These are phyloP conservation scores for Magallana angulata DNA, from an alignment of 1,140 invertebrate species.

Conservation along the genomic window DNA sequence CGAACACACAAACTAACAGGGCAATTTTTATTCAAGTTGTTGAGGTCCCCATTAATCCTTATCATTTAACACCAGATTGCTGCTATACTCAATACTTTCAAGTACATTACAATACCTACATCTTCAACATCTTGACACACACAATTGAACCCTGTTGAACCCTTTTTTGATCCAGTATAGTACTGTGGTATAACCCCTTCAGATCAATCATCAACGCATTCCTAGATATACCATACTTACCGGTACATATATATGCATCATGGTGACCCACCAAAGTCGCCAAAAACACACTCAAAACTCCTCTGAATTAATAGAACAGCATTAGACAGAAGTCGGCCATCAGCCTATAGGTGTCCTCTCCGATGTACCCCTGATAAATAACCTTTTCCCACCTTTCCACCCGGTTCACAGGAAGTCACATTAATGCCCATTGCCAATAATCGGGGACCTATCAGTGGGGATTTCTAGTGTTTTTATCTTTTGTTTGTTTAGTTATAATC, in stretches of 20 bases:
- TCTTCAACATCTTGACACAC: not conserved
- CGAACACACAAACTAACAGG: no score
- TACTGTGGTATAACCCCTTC: not conserved
- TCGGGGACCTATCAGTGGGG: not conserved
- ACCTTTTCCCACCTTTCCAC: not conserved
- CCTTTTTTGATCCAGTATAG: not conserved
- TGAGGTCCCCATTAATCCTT: no score
- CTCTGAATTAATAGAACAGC: not conserved
- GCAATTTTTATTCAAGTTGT: no score
- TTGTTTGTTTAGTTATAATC: constrained; percentile 37
- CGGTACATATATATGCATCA: constrained; percentile 11
- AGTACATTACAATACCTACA: not conserved
- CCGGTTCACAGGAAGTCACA: constrained; percentile 25
- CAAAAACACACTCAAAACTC: not conserved
- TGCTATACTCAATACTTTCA: no score
- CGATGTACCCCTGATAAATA: not conserved
- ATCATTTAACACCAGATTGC: no score
- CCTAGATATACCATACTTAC: not conserved
- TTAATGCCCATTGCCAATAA: not conserved
- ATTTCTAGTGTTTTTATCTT: constrained; percentile 23
- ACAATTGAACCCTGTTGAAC: not conserved
- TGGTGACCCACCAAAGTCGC: not conserved
- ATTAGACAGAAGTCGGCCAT: not conserved
- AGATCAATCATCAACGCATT: not conserved
- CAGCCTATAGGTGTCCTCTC: not conserved